These are phyloP conservation scores for Rallus limicola DNA, from an alignment of 2,113 vertebrate species.

Conservation along the genomic window DNA sequence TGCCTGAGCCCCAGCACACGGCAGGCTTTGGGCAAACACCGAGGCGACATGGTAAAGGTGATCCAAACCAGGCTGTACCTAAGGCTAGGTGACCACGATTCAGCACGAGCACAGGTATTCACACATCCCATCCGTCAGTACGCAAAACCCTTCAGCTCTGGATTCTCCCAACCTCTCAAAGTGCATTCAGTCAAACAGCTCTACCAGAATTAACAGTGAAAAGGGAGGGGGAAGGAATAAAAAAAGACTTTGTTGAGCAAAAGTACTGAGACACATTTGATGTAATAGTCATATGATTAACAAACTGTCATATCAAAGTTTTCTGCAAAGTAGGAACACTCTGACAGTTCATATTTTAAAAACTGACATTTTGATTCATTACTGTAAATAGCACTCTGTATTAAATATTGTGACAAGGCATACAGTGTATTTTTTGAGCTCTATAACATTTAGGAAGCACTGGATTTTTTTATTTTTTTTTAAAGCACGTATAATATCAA, in stretches of 20 bases:
- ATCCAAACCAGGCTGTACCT: neutral
- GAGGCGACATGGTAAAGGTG: neutral
- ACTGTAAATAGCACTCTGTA: conserved; percentile 80
- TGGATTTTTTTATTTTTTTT: neutral
- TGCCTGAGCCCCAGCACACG: neutral
- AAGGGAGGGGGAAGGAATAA: conserved; percentile 51
- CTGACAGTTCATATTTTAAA: conserved; percentile 84
- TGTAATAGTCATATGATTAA: conserved; percentile 81
- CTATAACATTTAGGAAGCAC: conserved; percentile 68
- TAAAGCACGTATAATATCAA: neutral
- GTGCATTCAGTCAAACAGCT: conserved; percentile 9
- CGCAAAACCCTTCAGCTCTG: neutral
- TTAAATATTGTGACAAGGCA: conserved; percentile 85
- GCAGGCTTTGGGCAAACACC: neutral
- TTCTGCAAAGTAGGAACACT: conserved; percentile 77
- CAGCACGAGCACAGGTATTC: neutral
- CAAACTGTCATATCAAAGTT: conserved; percentile 84
- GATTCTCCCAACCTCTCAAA: neutral
- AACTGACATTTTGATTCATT: conserved; percentile 85
- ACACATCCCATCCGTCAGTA: neutral
- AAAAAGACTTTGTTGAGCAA: conserved; percentile 57
- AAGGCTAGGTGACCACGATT: neutral
- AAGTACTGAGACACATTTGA: conserved; percentile 71
- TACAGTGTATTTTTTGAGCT: conserved; percentile 59
- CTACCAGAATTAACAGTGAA: conserved; percentile 52